Evolutionary conservation across 1,140 invertebrate genomes (phyloP), one percentile per base, ranked within the genome.

Genomic region (Plectus sambesii): DNA sequence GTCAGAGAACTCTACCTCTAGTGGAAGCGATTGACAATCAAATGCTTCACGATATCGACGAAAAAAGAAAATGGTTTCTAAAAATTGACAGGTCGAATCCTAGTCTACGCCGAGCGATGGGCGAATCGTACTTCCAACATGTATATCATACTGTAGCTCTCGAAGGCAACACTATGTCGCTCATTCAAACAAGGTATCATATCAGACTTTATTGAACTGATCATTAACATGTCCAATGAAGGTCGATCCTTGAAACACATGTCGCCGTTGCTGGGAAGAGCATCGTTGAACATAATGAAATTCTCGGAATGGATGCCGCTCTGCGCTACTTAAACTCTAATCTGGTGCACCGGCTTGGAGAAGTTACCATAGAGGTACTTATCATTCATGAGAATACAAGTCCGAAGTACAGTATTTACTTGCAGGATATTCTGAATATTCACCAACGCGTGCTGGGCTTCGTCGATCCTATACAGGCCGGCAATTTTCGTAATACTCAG

Each of bases 131-230:
- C 57, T 74, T 72, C 56, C 81, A 87, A 63, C 87, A 96, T 69
- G 88, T 97, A 48, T 93, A 94, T 73, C 90, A 97, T 63, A 93
- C 88, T 2, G 87, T 90, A 45, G 90, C 85, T 26, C 92, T 97
- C 53, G 90, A 96, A 75, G 92, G 92, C 2, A 97, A 96, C 63
- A 94, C 89, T 1, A 85, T 97, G 81, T 84, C 85, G 24, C 73
- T 96, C n/a, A 79, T 82, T 19, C 84, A 97, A 70, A 89, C 90
- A 1, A 75, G 87, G 51, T 82, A 82, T 47, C 82, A 94, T 49
- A 75, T 96, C 9, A 94, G 73, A 94, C 87, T 0, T 77, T 84
- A 53, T 80, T 87, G 66, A 87, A 86, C 1, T 80, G 94, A n/a
- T 3, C 81, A 80, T 33, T 81, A 83, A 85, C 26, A 73, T 94